Conservation (phyloP, 2,888 invertebrate genomes). For the Meiosimyza platycephala region DNA sequence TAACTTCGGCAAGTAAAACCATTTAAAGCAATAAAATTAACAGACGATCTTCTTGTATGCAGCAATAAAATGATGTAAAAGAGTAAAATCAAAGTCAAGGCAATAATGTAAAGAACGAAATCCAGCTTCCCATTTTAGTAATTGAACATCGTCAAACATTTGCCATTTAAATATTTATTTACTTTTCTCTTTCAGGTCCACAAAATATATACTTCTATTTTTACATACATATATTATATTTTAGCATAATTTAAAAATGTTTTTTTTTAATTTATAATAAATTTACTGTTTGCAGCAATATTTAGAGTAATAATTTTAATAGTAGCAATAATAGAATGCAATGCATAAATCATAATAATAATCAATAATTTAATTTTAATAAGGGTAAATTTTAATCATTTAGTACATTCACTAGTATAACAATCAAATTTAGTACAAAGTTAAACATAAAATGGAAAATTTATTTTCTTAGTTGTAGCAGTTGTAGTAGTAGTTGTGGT, state of each 20-base stretch:
- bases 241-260: neutral
- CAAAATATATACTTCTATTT: slow-evolving; percentile 19
- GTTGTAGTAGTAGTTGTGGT: slow-evolving; percentile 31
- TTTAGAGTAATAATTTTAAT: neutral
- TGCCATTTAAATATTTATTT: slow-evolving; percentile 22
- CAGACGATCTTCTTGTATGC: too few relatives aligned
- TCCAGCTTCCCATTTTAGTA: too few relatives aligned
- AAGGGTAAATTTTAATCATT: neutral
- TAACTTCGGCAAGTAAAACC: too few relatives aligned
- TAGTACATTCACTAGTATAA: slow-evolving; percentile 27
- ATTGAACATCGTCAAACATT: neutral
- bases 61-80: too few relatives aligned
- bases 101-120: too few relatives aligned
- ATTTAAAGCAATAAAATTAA: too few relatives aligned
- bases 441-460: slow-evolving; percentile 63
- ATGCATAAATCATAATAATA: neutral
- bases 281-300: neutral
- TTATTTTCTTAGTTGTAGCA: slow-evolving; percentile 51
- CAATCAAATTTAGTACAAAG: slow-evolving; percentile 22
- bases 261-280: neutral
- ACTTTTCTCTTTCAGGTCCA: slow-evolving; percentile 4
- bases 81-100: too few relatives aligned
- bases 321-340: slow-evolving; percentile 18
- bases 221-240: slow-evolving; percentile 11
- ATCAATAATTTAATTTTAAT: slow-evolving; percentile 1